Conservation (phyloP, 2,888 invertebrate species). For the Galerucella pusilla region DNA sequence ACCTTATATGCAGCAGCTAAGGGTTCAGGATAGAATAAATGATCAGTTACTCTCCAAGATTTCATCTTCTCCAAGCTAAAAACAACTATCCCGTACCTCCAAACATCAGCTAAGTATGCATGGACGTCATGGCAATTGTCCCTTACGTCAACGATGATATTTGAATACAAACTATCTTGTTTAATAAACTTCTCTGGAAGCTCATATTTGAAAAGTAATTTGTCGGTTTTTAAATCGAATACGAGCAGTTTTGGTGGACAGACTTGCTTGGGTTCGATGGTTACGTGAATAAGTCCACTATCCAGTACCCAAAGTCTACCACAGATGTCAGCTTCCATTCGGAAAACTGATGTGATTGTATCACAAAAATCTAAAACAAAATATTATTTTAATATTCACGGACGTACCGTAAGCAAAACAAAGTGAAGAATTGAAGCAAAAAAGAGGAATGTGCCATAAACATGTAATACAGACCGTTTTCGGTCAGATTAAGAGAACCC, state of each 20-base stretch:
- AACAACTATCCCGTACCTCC: slow-evolving; percentile 66
- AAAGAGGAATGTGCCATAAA: too few relatives aligned
- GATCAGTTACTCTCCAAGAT: slow-evolving; percentile 77
- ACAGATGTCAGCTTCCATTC: slow-evolving; percentile 79
- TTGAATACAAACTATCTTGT: slow-evolving; percentile 75
- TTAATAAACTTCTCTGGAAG: slow-evolving; percentile 75
- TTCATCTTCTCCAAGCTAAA: slow-evolving; percentile 68
- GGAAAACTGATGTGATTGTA: slow-evolving; percentile 81
- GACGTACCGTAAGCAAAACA: too few relatives aligned
- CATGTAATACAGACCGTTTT: too few relatives aligned
- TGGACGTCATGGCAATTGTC: slow-evolving; percentile 72
- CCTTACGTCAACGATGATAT: slow-evolving; percentile 73
- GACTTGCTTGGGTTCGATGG: slow-evolving; percentile 73
- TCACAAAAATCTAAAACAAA: slow-evolving; percentile 69
- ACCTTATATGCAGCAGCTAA: slow-evolving; percentile 76
- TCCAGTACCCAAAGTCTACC: slow-evolving; percentile 84
- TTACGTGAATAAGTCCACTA: slow-evolving; percentile 80
- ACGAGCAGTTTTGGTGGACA: slow-evolving; percentile 81
- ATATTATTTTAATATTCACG: not conserved
- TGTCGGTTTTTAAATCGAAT: slow-evolving; percentile 77
- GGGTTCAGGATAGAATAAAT: slow-evolving; percentile 79
- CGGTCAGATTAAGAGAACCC: too few relatives aligned
- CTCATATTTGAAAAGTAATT: slow-evolving; percentile 67
- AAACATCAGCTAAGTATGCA: slow-evolving; percentile 77
- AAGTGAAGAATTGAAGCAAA: too few relatives aligned